These are phyloP conservation scores for Scolopax rusticola DNA, from an alignment of 2,797 vertebrate genomes.

Conservation along the genomic window DNA sequence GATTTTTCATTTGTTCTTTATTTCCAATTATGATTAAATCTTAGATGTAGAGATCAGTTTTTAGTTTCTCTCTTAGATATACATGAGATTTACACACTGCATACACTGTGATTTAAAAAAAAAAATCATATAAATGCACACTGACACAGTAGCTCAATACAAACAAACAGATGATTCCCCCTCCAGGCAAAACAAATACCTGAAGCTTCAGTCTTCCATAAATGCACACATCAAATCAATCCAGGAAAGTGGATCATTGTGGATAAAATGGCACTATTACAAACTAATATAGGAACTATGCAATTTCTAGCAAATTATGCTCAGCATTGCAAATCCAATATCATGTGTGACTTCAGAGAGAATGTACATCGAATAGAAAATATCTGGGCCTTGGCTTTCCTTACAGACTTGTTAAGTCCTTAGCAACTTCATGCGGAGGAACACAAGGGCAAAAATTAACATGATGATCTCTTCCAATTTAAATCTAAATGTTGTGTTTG, in stretches of 20 bases:
- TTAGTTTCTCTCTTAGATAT: neutral
- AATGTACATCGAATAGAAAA: neutral
- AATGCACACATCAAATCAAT: neutral
- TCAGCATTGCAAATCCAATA: neutral
- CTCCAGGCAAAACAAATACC: neutral
- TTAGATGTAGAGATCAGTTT: neutral
- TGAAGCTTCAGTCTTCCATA: constrained; percentile 27
- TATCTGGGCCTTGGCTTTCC: constrained; percentile 6
- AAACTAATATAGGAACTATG: neutral
- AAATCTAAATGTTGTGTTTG: neutral
- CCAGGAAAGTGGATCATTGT: neutral
- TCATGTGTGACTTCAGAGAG: neutral
- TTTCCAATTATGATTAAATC: neutral
- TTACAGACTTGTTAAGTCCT: neutral
- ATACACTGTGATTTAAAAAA: neutral
- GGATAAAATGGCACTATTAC: neutral
- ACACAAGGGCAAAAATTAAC: neutral
- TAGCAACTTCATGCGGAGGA: neutral
- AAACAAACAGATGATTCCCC: neutral
- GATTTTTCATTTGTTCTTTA: neutral
- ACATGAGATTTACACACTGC: neutral
- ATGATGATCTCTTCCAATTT: neutral
- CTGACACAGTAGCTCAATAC: neutral
- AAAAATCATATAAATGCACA: neutral
- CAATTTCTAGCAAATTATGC: constrained; percentile 1